phyloP scores from a whole-genome alignment of 2,888 invertebrate genomes.

The Rotaria socialis region DNA sequence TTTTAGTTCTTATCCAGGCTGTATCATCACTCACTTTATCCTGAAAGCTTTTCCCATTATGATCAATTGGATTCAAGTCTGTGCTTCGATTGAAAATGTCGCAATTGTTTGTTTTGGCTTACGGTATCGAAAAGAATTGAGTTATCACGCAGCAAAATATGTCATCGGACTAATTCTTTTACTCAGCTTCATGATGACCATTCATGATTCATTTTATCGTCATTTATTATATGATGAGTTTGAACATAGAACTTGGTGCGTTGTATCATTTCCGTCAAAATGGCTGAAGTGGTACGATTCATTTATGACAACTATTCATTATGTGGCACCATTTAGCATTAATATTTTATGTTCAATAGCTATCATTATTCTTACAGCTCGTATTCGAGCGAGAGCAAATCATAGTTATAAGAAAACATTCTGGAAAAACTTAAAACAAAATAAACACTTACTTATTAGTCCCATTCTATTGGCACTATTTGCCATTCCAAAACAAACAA shows the following conservation, averaged over 20 bases:
- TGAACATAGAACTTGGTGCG: background rate
- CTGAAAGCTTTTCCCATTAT: background rate
- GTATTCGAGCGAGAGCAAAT: background rate
- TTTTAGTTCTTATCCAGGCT: background rate
- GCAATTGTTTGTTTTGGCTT: background rate
- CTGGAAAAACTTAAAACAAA: background rate
- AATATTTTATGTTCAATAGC: background rate
- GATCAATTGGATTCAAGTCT: background rate
- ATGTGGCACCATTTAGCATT: background rate
- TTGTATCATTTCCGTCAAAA: background rate
- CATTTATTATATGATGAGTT: background rate
- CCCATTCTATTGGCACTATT: background rate
- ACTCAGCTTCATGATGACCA: background rate
- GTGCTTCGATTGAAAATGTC: background rate
- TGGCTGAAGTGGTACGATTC: background rate
- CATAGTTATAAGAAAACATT: background rate
- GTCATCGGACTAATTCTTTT: background rate
- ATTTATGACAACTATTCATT: background rate
- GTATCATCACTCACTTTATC: background rate
- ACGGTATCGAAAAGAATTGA: background rate
- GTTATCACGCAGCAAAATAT: background rate
- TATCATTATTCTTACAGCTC: background rate
- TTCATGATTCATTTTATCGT: background rate
- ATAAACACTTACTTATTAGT: background rate
- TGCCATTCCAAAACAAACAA: background rate